phyloP scores from a whole-genome alignment of 2,797 vertebrate genomes.

The Sebastes vulpes region DNA sequence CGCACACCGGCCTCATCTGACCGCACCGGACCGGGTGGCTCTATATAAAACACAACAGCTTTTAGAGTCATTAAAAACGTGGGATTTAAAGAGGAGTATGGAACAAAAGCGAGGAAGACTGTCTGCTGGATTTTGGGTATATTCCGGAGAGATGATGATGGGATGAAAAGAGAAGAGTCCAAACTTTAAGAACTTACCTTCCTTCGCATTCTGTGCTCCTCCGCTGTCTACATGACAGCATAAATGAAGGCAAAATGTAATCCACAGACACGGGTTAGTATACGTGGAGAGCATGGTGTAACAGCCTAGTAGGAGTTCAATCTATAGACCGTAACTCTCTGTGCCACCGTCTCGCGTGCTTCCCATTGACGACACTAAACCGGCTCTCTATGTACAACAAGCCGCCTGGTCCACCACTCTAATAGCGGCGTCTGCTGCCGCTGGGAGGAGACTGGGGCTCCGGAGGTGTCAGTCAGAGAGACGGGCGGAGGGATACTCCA shows the following conservation, averaged over 20 bases:
- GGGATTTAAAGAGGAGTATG: background rate
- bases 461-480: constrained; percentile 74
- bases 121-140: background rate
- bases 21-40: background rate
- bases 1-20: background rate
- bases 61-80: background rate
- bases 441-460: constrained; percentile 73
- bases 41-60: background rate
- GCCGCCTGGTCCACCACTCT: constrained; percentile 86
- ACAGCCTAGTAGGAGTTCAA: constrained; percentile 56
- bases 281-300: constrained; percentile 92
- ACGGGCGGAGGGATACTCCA: constrained; percentile 75
- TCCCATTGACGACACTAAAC: constrained; percentile 85
- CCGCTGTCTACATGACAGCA: constrained; percentile 88
- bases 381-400: constrained; percentile 85
- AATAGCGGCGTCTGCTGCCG: constrained; percentile 90
- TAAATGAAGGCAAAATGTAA: constrained; percentile 91
- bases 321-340: constrained; percentile 69
- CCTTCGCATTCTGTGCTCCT: constrained; percentile 94
- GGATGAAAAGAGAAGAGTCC: constrained; percentile 66
- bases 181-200: constrained; percentile 97
- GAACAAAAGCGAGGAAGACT: no score
- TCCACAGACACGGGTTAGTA: constrained; percentile 88
- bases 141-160: constrained; percentile 12
- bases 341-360: constrained; percentile 74